These are phyloP conservation scores for Pyrrhia umbra DNA, from an alignment of 2,888 invertebrate genomes.

Conservation along the genomic window DNA sequence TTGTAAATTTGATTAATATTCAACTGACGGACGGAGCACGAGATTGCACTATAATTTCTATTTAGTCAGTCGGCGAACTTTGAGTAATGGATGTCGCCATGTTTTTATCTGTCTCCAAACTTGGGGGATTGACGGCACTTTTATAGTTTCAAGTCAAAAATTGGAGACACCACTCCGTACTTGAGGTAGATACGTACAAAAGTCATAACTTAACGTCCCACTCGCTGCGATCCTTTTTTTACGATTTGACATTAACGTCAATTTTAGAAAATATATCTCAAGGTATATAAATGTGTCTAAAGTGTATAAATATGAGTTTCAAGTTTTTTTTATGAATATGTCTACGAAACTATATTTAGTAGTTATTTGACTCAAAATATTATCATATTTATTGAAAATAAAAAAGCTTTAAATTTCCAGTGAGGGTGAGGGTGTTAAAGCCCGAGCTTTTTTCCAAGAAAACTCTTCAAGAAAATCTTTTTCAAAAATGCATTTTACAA, in stretches of 20 bases:
- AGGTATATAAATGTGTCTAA: constrained; percentile 1
- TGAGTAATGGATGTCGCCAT: not conserved
- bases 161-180: constrained; percentile 15
- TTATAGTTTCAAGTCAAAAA: constrained; percentile 36
- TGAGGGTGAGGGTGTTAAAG: not conserved
- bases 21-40: constrained; percentile 5
- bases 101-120: constrained; percentile 22
- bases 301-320: constrained; percentile 15
- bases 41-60: constrained; percentile 22
- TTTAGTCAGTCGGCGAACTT: constrained; percentile 16
- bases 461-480: not conserved
- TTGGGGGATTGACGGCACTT: constrained; percentile 24
- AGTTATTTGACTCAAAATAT: not conserved
- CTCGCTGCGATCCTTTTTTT: constrained; percentile 46
- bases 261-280: constrained; percentile 34
- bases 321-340: not conserved
- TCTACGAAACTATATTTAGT: not conserved
- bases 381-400: not conserved
- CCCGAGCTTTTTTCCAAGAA: constrained; percentile 3
- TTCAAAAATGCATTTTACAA: no score
- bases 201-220: constrained; percentile 43
- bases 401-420: not conserved
- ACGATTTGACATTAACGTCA: constrained; percentile 46
- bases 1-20: constrained; percentile 48
- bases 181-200: constrained; percentile 28